Base-by-base conservation (phyloP, 2,888 invertebrate genomes). In the Chalcis sispes region DNA sequence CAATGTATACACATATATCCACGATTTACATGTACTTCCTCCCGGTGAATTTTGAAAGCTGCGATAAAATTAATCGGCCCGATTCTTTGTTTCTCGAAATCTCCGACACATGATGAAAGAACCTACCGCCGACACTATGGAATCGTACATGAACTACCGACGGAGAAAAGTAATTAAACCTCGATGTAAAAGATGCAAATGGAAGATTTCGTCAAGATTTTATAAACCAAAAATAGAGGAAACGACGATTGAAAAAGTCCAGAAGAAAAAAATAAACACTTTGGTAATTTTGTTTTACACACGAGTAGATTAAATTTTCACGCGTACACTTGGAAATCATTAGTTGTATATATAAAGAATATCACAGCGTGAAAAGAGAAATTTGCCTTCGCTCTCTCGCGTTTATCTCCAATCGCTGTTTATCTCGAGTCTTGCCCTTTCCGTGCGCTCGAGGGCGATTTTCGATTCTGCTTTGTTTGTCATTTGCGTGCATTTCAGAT, bases 281-380 rank as follows among this genome's bases (percentile, higher is more conserved):
- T 32, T 29, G 10, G 32, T 18, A 32, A 50, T 48, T 64, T 64
- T 50, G 64, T 64, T n/a, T 15, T 1, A 3, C 36, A 36, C 8
- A 62, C n/a, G n/a, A n/a, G n/a, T n/a, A n/a, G n/a, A n/a, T n/a
- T n/a, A n/a, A n/a, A n/a, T n/a, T n/a, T n/a, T n/a, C n/a, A 15
- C 15, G 29, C 15, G 27, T 15, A 29, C 42, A 23, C 59, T 50
- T 36, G n/a, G 27, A 25, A 48, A 42, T n/a, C n/a, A n/a, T n/a
- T n/a, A n/a, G n/a, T n/a, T n/a, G n/a, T n/a, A n/a, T n/a, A 42
- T 48, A 69, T 61, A 74, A 71, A 70, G n/a, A n/a, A n/a, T n/a
- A 72, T 72, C 76, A 25, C 71, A 46, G 72, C 72, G 72, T 48
- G 62, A 67, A 72, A 72, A 72, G 76, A 67, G 72, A 66, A 72